Percentiles rank a stretch among this genome's conserved stretches.
Conservation (phyloP, 2,888 invertebrate genomes). For the Habrosyne pyritoides region DNA sequence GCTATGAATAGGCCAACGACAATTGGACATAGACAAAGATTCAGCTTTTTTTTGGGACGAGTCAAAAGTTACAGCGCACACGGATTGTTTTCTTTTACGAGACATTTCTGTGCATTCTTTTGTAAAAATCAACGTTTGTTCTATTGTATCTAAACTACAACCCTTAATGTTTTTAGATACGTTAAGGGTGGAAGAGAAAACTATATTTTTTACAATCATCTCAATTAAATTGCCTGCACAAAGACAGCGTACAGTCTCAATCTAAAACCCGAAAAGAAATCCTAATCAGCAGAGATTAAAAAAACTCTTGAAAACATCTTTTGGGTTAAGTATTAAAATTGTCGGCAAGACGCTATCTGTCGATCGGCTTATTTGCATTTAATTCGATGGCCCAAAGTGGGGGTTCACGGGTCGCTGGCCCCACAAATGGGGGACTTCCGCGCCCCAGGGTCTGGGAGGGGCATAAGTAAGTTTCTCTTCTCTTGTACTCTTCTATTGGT, state of each 20-base stretch:
- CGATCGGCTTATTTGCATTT: conserved; percentile 80
- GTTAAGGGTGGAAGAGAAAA: neutral
- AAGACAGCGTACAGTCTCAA: neutral
- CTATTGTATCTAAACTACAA: neutral
- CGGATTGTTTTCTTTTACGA: conserved; percentile 67
- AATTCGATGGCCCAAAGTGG: conserved; percentile 74
- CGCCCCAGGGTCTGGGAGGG: conserved; percentile 67
- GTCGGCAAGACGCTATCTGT: conserved; percentile 46
- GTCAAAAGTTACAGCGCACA: conserved; percentile 70
- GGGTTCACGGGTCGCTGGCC: conserved; percentile 79
- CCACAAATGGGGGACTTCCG: conserved; percentile 80
- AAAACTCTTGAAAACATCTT: neutral
- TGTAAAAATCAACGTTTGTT: neutral
- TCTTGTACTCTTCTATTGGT: conserved; percentile 56
- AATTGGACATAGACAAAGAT: conserved; percentile 67
- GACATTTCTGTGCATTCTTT: conserved; percentile 24
- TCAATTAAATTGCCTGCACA: too few species aligned
- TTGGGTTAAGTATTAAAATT: neutral
- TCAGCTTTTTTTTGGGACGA: conserved; percentile 57
- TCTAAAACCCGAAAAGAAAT: conserved; percentile 6
- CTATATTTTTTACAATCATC: too few species aligned
- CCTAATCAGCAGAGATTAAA: neutral
- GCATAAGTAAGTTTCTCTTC: conserved; percentile 37
- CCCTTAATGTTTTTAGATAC: too few species aligned
- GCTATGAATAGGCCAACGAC: conserved; percentile 69